phyloP scores from a whole-genome alignment of 2,113 vertebrate species.

The Rhea americana region DNA sequence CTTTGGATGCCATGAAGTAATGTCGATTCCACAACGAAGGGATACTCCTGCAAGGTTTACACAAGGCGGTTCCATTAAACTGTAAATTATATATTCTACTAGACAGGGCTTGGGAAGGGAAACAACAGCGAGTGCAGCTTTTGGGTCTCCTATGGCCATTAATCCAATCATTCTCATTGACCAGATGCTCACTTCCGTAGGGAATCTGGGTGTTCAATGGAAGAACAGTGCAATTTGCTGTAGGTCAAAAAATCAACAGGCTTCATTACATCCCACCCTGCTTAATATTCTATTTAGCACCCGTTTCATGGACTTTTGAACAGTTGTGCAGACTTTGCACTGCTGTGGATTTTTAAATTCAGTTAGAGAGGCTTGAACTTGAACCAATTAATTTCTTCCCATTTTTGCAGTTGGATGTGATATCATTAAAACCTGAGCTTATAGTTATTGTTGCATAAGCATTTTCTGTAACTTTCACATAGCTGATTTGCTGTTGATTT shows the following conservation, averaged over 20 bases:
- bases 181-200: background rate
- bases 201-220: background rate
- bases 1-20: background rate
- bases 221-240: background rate
- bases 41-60: background rate
- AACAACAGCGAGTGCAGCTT: background rate
- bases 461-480: background rate
- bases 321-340: background rate
- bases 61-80: background rate
- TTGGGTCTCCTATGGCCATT: background rate
- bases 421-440: background rate
- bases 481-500: background rate
- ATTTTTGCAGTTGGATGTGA: background rate
- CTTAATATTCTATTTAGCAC: background rate
- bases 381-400: background rate
- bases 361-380: background rate
- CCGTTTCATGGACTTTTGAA: background rate
- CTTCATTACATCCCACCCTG: background rate
- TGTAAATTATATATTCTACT: background rate
- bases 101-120: background rate
- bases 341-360: background rate
- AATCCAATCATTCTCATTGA: background rate
- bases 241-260: conserved; percentile 1
- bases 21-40: background rate
- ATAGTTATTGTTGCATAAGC: background rate